Conservation (phyloP, 2,888 invertebrate species). For the Chalcis sispes region DNA sequence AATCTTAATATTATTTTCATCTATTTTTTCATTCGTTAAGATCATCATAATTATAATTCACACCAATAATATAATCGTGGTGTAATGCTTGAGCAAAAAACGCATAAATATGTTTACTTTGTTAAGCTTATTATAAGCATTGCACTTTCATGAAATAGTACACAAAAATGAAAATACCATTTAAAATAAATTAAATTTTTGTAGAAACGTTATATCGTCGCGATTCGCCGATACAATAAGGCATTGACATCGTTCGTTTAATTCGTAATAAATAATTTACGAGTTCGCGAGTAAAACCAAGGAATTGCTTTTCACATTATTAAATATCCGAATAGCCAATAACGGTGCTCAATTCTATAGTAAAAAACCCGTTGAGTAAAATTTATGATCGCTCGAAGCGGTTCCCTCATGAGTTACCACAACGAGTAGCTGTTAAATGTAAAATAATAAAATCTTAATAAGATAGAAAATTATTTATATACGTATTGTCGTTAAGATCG, state of each 20-base stretch:
- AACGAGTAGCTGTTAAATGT: not conserved
- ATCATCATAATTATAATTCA: too few species aligned
- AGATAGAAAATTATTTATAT: not conserved
- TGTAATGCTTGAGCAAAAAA: too few species aligned
- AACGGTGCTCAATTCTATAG: not conserved
- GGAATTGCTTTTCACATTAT: conserved; percentile 13
- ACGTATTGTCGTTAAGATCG: not conserved
- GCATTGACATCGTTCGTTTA: not conserved
- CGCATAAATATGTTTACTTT: too few species aligned
- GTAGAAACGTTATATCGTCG: too few species aligned
- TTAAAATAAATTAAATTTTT: too few species aligned
- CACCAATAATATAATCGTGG: too few species aligned
- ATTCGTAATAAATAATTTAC: conserved; percentile 32
- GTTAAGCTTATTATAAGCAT: too few species aligned
- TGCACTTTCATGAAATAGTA: not conserved
- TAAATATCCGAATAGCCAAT: conserved; percentile 5
- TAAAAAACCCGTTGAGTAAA: conserved; percentile 10
- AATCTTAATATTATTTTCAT: too few species aligned
- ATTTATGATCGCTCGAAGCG: conserved; percentile 10
- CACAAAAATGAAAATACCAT: too few species aligned
- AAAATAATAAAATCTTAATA: conserved; percentile 44
- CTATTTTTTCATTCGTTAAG: too few species aligned
- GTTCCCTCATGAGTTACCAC: not conserved
- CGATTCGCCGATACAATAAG: too few species aligned
- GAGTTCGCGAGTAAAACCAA: conserved; percentile 10